A percentile compares a stretch with the other conserved stretches of the same genome.
phyloP scores from a whole-genome alignment of 2,113 vertebrate genomes.

The Passer montanus region DNA sequence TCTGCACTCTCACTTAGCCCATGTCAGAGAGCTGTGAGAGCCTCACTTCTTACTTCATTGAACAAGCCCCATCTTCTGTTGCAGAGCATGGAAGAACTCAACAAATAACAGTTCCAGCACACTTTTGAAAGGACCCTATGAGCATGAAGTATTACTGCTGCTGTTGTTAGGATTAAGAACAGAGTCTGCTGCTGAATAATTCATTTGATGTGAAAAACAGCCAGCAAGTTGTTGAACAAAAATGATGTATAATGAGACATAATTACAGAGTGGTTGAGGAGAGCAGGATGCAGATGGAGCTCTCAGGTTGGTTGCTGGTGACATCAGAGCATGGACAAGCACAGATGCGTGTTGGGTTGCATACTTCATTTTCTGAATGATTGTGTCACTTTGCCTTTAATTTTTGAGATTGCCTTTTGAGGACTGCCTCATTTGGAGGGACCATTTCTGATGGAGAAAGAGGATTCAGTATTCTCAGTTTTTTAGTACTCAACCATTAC shows the following conservation, averaged over 20 bases:
- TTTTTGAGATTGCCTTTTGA: background rate
- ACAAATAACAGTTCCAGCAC: background rate
- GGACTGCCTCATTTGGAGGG: background rate
- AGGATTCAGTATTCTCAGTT: background rate
- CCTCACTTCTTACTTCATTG: background rate
- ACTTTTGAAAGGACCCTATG: background rate
- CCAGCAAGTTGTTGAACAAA: conserved; percentile 25
- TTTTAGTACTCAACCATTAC: background rate
- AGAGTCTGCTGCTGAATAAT: conserved; percentile 55
- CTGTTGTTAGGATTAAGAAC: conserved; percentile 26
- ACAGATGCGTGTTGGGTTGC: rapidly evolving
- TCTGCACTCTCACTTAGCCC: background rate
- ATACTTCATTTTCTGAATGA: background rate
- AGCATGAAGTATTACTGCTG: conserved; percentile 11
- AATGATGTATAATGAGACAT: conserved; percentile 33
- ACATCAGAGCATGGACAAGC: background rate
- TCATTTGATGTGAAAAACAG: conserved; percentile 38
- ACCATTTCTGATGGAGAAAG: background rate
- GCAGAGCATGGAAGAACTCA: background rate
- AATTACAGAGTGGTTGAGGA: conserved; percentile 1
- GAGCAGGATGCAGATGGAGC: conserved; percentile 21
- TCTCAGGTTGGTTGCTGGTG: background rate
- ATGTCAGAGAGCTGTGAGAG: background rate
- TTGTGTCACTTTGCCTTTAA: background rate
- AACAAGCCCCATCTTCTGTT: background rate